Base-by-base conservation (phyloP, 2,113 vertebrate genomes). In the Lophura nycthemera region DNA sequence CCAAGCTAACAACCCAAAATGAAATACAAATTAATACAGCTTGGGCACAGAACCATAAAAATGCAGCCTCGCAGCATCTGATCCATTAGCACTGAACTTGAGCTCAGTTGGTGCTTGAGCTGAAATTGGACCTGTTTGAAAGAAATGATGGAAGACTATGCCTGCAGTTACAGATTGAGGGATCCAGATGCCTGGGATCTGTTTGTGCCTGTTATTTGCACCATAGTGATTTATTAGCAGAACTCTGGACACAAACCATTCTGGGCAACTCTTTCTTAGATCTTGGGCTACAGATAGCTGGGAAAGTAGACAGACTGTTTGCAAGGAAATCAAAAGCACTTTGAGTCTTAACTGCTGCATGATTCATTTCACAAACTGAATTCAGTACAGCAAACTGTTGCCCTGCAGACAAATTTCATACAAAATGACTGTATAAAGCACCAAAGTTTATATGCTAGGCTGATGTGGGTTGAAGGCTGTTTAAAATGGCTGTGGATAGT, bases 331-430 rank as follows among this genome's bases (percentile, higher is more conserved):
- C 85, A 82, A 86, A 96, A 91, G 66, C 74, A 79, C 88, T 94
- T 91, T 84, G 80, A 88, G 63, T 86, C 83, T 77, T 95, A 96
- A 95, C 88, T 95, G 91, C 79, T 75, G 76, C 73, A 83, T 94
- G 89, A 96, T 73, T 97, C 93, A 95, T 89, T 94, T 92, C 63
- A 86, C 86, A 65, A 90, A 94, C 94, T 73, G 61, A 96, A 86
- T 63, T 69, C 4, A 27, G 43, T 63, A 42, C 59, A 86, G 88
- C 69, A 93, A 93, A 84, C 65, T 72, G 83, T 21, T 97, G 88
- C 80, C 94, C 83, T 88, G 88, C 90, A 96, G 95, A 95, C 86
- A 88, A 86, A 94, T 83, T 92, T 94, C 59, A 83, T 90, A 96
- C 77, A 64, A 75, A 95, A 78, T 61, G 88, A 93, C 70, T 95